Base-by-base conservation (phyloP, 2,113 vertebrate species). In the Ploceus nigricollis region DNA sequence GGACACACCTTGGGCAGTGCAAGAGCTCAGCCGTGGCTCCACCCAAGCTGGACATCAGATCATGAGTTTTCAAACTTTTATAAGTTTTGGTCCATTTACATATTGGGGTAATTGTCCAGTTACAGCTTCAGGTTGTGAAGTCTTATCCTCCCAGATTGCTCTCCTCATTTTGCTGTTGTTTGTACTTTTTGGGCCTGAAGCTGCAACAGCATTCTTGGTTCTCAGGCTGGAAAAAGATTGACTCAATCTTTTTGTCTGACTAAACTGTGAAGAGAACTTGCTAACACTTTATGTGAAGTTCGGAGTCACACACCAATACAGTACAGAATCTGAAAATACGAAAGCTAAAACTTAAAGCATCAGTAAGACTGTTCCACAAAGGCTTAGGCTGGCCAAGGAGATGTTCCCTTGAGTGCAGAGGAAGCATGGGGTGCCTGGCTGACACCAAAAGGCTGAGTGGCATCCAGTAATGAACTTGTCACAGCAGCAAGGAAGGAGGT, bases 351-450 rank as follows among this genome's bases (percentile, higher is more conserved):
- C 16, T 18, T 13, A 39, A 27, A 24, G 24, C 35, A 39, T 19
- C 24, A 27, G 58, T 22, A 24, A 77, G 50, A 5, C 14, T 35
- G 28, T 12, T 86, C 44, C 42, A 53, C 21, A 63, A 28, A 57
- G 15, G 27, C 11, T 76, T 28, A 40, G 16, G 16, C 12, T 90
- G 47, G n/a, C 33, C 14, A 39, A 44, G 30, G 18, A 48, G 37
- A 35, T 24, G n/a, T 15, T 71, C 11, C 27, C 18, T 54, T 11
- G 6, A 4, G 8, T 27, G 39, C 27, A 85, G 40, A 78, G 45
- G 31, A 69, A 56, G 13, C 0, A 0, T 31, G 14, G 27, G 17
- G 37, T 68, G 13, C 19, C 15, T 1, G 0, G 5, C 14, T 76
- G 72, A 56, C 20, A 51, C 14, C 0, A 0, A 20, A 80, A 75